Conservation (phyloP, 1,140 invertebrate genomes). For the Leptinotarsa defecta region DNA sequence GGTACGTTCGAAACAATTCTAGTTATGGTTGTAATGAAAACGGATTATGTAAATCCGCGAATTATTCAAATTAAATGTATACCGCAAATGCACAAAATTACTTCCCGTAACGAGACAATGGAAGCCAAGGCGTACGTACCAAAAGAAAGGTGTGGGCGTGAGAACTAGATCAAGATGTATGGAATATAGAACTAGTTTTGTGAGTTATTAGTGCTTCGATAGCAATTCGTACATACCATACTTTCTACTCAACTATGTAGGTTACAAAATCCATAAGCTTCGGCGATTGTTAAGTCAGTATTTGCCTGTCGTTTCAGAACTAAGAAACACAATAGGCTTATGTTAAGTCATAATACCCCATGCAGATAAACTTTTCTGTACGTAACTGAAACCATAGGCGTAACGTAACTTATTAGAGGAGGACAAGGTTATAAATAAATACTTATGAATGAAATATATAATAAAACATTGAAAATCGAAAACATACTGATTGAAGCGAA, state of each 20-base stretch:
- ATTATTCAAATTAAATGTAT: background rate
- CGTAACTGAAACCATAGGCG: background rate
- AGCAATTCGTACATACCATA: constrained; percentile 40
- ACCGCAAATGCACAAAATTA: constrained; percentile 5
- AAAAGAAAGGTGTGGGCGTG: constrained; percentile 36
- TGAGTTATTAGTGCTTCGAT: constrained; percentile 35
- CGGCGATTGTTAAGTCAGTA: constrained; percentile 25
- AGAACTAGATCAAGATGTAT: constrained; percentile 44
- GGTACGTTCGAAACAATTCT: too few species aligned
- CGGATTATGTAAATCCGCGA: background rate
- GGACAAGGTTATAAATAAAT: too few species aligned
- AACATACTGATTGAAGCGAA: too few species aligned
- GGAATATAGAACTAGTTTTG: constrained; percentile 39
- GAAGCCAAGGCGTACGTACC: constrained; percentile 4
- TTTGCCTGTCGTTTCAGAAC: constrained; percentile 16
- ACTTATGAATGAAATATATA: too few species aligned
- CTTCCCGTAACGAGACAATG: constrained; percentile 7
- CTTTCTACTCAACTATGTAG: constrained; percentile 53
- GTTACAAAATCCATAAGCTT: constrained; percentile 47
- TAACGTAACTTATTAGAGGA: background rate
- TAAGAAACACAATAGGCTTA: constrained; percentile 11
- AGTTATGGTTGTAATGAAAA: too few species aligned
- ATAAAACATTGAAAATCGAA: too few species aligned
- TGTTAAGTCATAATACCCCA: constrained; percentile 24
- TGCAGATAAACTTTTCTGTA: constrained; percentile 11